Evolutionary conservation across 2,797 vertebrate species (phyloP).

Genomic region (Coccyzus lansbergi): DNA sequence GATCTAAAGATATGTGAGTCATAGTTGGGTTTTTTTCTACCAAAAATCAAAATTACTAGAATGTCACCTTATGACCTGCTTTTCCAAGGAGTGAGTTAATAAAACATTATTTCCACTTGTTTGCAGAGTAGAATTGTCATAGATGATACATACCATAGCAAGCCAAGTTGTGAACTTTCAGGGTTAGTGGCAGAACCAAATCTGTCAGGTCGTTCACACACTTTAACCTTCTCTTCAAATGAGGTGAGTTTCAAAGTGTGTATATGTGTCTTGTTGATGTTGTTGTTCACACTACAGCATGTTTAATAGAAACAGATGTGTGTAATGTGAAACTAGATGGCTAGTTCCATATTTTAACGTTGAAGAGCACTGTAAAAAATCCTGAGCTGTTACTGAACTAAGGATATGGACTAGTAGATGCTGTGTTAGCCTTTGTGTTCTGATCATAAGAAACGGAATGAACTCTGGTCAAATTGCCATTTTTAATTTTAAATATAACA

Average conservation of each 20-base stretch:
- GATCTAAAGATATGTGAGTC: conserved; percentile 3
- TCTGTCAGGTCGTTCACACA: conserved; percentile 94
- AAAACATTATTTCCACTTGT: conserved; percentile 88
- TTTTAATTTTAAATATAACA: background rate
- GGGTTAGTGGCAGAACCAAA: conserved; percentile 93
- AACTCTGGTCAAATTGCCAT: background rate
- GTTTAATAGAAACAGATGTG: conserved; percentile 30
- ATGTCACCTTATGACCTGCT: conserved; percentile 63
- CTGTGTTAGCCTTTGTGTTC: background rate
- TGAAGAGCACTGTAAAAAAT: conserved; percentile 23
- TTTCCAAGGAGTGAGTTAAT: conserved; percentile 73
- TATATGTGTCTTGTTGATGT: conserved; percentile 73
- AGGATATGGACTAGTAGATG: background rate
- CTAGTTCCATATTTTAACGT: background rate
- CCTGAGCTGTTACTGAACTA: background rate
- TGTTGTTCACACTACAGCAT: conserved; percentile 59
- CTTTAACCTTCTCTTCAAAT: conserved; percentile 95
- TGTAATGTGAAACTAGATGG: conserved; percentile 28
- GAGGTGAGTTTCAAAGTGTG: conserved; percentile 91
- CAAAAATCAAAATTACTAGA: conserved; percentile 12
- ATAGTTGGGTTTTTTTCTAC: background rate
- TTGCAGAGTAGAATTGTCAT: conserved; percentile 94
- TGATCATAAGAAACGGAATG: background rate
- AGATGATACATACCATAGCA: conserved; percentile 91
- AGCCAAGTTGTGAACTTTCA: conserved; percentile 89